Percentiles rank a stretch among this genome's conserved stretches.
phyloP scores from a whole-genome alignment of 2,888 invertebrate genomes.

The Ferrisia virgata region DNA sequence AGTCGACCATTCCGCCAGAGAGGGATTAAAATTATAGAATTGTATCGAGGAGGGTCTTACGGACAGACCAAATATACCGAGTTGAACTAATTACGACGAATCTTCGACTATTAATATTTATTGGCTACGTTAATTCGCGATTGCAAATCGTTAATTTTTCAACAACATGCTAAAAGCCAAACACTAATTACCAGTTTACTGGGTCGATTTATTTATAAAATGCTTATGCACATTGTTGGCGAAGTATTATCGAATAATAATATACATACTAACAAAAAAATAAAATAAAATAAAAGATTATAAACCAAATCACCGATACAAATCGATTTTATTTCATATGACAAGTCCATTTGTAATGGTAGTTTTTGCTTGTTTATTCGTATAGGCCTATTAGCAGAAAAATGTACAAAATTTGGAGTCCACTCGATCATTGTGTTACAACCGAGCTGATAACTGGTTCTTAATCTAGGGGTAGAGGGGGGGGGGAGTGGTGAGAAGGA shows the following conservation, averaged over 20 bases:
- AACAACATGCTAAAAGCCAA: not conserved
- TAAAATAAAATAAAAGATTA: not conserved
- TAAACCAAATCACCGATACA: not conserved
- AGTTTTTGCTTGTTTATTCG: not conserved
- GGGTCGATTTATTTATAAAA: constrained; percentile 9
- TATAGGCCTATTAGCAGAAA: too few species aligned
- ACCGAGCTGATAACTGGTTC: too few species aligned
- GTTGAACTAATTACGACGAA: not conserved
- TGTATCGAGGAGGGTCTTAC: not conserved
- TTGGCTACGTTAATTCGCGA: not conserved
- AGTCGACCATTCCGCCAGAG: not conserved
- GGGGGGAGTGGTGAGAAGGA: too few species aligned
- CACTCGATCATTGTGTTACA: too few species aligned
- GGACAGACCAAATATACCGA: not conserved
- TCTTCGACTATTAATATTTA: constrained; percentile 12
- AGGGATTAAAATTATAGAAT: not conserved
- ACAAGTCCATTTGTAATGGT: not conserved
- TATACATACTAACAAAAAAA: not conserved
- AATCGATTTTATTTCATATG: not conserved
- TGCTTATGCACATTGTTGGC: not conserved
- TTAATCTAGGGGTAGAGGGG: too few species aligned
- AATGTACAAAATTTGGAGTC: too few species aligned
- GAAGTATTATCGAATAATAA: not conserved
- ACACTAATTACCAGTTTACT: constrained; percentile 3
- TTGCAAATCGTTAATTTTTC: not conserved